Evolutionary conservation across 2,113 vertebrate genomes (phyloP).

Genomic region (Acrocephalus kingi): DNA sequence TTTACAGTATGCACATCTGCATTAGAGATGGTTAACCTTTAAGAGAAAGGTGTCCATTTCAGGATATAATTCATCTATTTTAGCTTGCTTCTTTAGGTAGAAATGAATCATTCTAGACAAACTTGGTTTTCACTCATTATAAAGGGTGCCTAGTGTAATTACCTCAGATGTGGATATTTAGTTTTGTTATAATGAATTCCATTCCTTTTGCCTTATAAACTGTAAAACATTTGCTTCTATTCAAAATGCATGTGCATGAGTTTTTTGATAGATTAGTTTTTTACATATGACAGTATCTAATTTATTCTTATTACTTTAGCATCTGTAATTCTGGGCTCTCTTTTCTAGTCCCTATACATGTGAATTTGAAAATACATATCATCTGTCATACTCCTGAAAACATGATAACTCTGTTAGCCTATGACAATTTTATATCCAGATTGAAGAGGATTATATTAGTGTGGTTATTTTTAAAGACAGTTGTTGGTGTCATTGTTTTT

Average conservation of each 20-base stretch:
- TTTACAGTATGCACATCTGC: background rate
- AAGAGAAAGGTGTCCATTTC: background rate
- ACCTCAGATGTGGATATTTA: background rate
- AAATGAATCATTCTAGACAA: background rate
- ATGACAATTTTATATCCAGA: background rate
- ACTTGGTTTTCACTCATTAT: background rate
- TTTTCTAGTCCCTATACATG: background rate
- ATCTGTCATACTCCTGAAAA: background rate
- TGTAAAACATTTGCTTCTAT: background rate
- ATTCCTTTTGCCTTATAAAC: background rate
- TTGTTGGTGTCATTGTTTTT: background rate
- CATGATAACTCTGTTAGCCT: background rate
- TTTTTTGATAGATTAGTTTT: background rate
- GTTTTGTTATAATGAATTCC: background rate
- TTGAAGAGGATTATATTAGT: background rate
- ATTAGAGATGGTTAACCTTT: background rate
- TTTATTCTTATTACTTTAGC: background rate
- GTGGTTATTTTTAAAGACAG: background rate
- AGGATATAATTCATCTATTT: background rate
- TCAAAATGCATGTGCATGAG: background rate
- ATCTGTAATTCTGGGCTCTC: background rate
- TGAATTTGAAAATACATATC: background rate
- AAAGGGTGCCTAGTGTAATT: background rate
- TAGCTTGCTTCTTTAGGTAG: background rate
- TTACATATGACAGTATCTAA: background rate